These are phyloP conservation scores for Caradrina kadenii DNA, from an alignment of 2,888 invertebrate species.

Conservation along the genomic window DNA sequence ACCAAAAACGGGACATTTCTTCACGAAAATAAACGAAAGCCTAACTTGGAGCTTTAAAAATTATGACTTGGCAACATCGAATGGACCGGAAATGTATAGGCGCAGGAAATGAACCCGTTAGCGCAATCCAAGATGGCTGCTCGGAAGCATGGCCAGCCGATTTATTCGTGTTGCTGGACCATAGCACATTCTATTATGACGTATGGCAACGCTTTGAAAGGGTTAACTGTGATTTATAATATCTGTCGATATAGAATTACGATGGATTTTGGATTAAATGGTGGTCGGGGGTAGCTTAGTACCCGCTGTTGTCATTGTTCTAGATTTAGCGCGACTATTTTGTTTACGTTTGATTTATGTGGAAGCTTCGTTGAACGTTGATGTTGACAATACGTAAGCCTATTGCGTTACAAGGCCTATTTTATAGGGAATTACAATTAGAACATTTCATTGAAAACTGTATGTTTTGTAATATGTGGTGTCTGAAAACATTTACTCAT, in stretches of 20 bases:
- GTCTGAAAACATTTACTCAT: background rate
- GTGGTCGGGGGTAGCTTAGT: background rate
- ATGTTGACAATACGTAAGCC: background rate
- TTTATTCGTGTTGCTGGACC: conserved; percentile 82
- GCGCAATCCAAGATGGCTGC: conserved; percentile 87
- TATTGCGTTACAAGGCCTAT: background rate
- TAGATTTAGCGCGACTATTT: background rate
- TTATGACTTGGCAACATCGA: conserved; percentile 86
- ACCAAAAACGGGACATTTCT: conserved; percentile 56
- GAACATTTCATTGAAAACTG: background rate
- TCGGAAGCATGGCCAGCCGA: conserved; percentile 77
- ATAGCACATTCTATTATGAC: conserved; percentile 66
- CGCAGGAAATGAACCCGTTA: conserved; percentile 90
- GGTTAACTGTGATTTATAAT: conserved; percentile 51
- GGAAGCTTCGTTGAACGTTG: background rate
- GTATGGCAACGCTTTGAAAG: conserved; percentile 61
- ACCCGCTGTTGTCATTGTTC: conserved; percentile 9
- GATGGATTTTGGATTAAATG: conserved; percentile 18
- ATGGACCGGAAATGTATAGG: conserved; percentile 88
- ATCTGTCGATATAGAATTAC: conserved; percentile 39
- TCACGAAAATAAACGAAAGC: conserved; percentile 59
- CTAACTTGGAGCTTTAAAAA: conserved; percentile 73
- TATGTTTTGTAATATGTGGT: too few relatives aligned
- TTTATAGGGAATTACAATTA: background rate
- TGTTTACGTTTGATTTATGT: background rate